Conservation (phyloP, 2,797 vertebrate genomes). For the Epinephelus malabaricus region DNA sequence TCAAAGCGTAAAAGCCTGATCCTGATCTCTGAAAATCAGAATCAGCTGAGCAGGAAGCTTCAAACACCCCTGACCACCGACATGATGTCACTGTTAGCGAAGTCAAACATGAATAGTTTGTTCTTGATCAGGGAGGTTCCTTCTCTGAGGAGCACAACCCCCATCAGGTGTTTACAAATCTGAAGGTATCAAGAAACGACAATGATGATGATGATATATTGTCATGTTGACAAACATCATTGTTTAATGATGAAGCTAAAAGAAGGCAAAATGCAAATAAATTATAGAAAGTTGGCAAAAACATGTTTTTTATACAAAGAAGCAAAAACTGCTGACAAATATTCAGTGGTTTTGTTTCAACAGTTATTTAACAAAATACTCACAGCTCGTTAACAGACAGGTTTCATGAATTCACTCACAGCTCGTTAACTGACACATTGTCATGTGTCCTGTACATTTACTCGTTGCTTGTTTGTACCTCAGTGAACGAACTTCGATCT, state of each 20-base stretch:
- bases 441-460: conserved; percentile 53
- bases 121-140: too few relatives aligned
- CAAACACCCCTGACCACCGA: too few relatives aligned
- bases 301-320: too few relatives aligned
- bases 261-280: conserved; percentile 45
- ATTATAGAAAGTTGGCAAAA: conserved; percentile 23
- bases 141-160: too few relatives aligned
- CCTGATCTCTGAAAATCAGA: conserved; percentile 11
- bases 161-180: not conserved
- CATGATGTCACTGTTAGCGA: too few relatives aligned
- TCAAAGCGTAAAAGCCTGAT: not conserved
- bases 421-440: not conserved
- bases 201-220: not conserved
- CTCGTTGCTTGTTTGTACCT: conserved; percentile 1
- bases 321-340: too few relatives aligned
- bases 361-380: too few relatives aligned
- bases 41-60: conserved; percentile 1
- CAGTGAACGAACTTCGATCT: conserved; percentile 1
- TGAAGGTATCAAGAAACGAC: not conserved
- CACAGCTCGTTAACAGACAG: not conserved
- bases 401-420: not conserved
- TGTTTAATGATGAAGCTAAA: conserved; percentile 49
- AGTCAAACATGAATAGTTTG: too few relatives aligned
- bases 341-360: too few relatives aligned
- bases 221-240: conserved; percentile 11